Evolutionary conservation across 2,113 vertebrate genomes (phyloP).

Genomic region (Cololabis saira): DNA sequence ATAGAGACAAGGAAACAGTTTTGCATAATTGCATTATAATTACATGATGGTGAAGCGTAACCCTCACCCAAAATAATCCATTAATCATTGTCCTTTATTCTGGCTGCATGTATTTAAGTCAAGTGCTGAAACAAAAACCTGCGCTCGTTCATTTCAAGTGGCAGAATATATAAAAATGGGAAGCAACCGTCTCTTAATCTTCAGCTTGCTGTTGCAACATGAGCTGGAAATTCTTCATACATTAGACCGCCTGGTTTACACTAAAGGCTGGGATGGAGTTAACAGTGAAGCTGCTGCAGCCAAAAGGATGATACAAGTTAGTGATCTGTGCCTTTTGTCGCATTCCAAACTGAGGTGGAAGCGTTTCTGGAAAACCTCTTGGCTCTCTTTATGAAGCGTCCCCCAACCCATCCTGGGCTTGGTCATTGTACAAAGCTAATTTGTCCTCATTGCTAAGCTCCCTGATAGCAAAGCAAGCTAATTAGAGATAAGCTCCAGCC

Average conservation of each 20-base stretch:
- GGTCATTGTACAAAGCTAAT: slow-evolving; percentile 79
- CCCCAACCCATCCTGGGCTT: slow-evolving; percentile 49
- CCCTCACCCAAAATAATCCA: slow-evolving; percentile 54
- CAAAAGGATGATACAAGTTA: slow-evolving; percentile 49
- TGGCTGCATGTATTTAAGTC: slow-evolving; percentile 42
- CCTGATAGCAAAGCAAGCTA: slow-evolving; percentile 80
- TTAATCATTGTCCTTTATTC: slow-evolving; percentile 57
- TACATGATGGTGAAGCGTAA: slow-evolving; percentile 48
- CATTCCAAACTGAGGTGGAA: slow-evolving; percentile 37
- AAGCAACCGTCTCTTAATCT: slow-evolving; percentile 44
- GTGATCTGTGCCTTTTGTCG: slow-evolving; percentile 43
- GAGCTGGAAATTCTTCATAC: slow-evolving; percentile 70
- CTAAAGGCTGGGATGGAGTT: slow-evolving; percentile 45
- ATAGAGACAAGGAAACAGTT: slow-evolving; percentile 34
- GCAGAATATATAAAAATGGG: slow-evolving; percentile 43
- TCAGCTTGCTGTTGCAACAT: slow-evolving; percentile 58
- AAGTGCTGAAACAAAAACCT: slow-evolving; percentile 42
- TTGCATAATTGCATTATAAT: slow-evolving; percentile 55
- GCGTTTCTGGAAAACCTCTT: slow-evolving; percentile 50
- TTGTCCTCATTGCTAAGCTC: slow-evolving; percentile 78
- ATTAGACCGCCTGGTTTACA: slow-evolving; percentile 53
- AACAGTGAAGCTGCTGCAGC: slow-evolving; percentile 46
- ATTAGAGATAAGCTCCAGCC: slow-evolving; percentile 82
- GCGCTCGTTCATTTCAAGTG: slow-evolving; percentile 33
- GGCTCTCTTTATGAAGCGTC: slow-evolving; percentile 49